These are phyloP conservation scores for Paramormyrops kingsleyae DNA, from an alignment of 2,113 vertebrate species.

Conservation along the genomic window DNA sequence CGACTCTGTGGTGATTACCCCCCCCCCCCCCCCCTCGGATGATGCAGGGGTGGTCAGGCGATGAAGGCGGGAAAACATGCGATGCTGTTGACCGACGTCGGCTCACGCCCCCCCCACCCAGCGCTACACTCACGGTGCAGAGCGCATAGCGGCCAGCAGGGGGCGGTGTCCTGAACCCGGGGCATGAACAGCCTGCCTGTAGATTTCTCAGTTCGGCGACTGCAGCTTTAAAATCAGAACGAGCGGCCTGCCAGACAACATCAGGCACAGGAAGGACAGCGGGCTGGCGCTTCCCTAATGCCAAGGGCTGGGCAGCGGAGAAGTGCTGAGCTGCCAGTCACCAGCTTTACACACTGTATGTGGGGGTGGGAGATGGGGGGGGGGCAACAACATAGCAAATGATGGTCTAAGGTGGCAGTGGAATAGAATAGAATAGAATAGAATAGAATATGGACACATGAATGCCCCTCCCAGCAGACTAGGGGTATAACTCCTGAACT, in stretches of 20 bases:
- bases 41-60: background rate
- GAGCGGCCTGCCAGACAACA: background rate
- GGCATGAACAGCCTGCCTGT: background rate
- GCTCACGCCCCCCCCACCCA: background rate
- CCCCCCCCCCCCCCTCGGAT: background rate
- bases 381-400: background rate
- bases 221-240: background rate
- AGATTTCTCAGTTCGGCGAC: background rate
- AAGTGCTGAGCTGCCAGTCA: background rate
- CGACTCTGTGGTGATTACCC: background rate
- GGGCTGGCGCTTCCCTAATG: background rate
- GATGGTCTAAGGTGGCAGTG: background rate
- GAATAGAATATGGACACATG: background rate
- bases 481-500: background rate
- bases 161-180: background rate
- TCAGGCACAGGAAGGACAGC: background rate
- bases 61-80: background rate
- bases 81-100: background rate
- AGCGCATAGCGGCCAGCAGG: background rate
- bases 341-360: background rate
- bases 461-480: background rate
- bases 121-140: background rate
- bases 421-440: background rate
- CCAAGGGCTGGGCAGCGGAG: background rate
- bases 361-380: background rate